A percentile compares a stretch with the other conserved stretches of the same genome.
phyloP scores from a whole-genome alignment of 2,113 vertebrate genomes.

The Chloropsis cyanopogon region DNA sequence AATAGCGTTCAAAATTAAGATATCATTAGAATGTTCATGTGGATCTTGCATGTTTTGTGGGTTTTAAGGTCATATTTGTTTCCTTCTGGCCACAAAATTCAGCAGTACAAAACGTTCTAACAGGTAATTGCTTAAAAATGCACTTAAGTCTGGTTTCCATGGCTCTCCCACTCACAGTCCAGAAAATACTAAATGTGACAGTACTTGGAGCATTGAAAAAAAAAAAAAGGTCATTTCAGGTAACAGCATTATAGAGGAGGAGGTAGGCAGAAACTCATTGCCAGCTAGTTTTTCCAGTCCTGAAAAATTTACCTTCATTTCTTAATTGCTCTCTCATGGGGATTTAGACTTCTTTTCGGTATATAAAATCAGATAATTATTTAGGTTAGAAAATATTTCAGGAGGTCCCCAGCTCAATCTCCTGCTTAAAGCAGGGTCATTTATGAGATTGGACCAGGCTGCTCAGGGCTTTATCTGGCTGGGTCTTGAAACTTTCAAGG shows the following conservation, averaged over 20 bases:
- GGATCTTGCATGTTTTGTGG: not conserved
- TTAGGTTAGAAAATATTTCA: not conserved
- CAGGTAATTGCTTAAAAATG: not conserved
- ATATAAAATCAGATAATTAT: not conserved
- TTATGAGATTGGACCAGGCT: not conserved
- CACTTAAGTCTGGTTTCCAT: not conserved
- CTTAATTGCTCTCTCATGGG: not conserved
- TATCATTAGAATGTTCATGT: not conserved
- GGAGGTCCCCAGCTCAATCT: not conserved
- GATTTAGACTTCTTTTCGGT: not conserved
- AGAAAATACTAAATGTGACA: not conserved
- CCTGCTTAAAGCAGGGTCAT: not conserved
- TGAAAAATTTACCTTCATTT: not conserved
- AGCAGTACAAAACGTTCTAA: not conserved
- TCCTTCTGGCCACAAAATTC: not conserved
- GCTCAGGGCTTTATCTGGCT: not conserved
- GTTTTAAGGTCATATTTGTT: not conserved
- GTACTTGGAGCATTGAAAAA: not conserved
- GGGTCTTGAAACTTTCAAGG: not conserved
- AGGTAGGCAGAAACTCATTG: not conserved
- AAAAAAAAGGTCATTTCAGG: not conserved
- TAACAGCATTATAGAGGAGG: not conserved
- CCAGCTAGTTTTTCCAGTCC: not conserved
- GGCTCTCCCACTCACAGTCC: not conserved
- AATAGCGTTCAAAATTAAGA: not conserved